Percentiles rank a stretch among this genome's conserved stretches.
These are phyloP conservation scores for Poeciliopsis presidionis DNA, from an alignment of 2,797 vertebrate genomes.

Conservation along the genomic window DNA sequence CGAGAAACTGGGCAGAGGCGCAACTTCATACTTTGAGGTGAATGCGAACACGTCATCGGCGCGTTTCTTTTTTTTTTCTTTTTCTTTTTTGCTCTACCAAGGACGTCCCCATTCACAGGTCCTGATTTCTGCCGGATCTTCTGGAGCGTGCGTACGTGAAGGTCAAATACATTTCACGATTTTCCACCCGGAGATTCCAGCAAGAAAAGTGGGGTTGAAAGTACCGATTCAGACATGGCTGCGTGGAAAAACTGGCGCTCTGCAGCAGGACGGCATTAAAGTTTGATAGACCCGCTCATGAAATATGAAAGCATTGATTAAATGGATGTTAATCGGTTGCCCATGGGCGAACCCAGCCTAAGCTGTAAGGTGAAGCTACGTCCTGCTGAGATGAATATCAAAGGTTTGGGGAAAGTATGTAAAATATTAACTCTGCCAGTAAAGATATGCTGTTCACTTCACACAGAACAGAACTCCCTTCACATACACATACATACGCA, in stretches of 20 bases:
- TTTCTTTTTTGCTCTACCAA: conserved; percentile 11
- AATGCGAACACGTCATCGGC: too few species aligned
- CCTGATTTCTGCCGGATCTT: conserved; percentile 30
- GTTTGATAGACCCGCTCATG: conserved; percentile 65
- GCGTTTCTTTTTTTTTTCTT: too few species aligned
- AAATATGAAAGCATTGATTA: conserved; percentile 70
- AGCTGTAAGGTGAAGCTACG: conserved; percentile 43
- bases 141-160: neutral
- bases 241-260: conserved; percentile 53
- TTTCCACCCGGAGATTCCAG: conserved; percentile 19
- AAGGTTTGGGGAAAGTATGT: conserved; percentile 16
- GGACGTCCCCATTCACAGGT: conserved; percentile 39
- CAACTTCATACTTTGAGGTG: too few species aligned
- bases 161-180: conserved; percentile 20
- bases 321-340: conserved; percentile 70
- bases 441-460: conserved; percentile 2
- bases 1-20: conserved; percentile 29
- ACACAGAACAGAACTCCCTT: neutral
- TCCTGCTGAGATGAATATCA: conserved; percentile 22
- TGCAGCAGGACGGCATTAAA: conserved; percentile 53
- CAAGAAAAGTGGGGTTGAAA: conserved; percentile 18
- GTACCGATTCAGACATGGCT: conserved; percentile 47
- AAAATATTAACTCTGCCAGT: conserved; percentile 20
- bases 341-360: conserved; percentile 44
- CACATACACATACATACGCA: neutral